Percentiles rank a stretch among this genome's conserved stretches.
Evolutionary conservation across 2,888 invertebrate species (phyloP).

Genomic region (Argyresthia goedartella): DNA sequence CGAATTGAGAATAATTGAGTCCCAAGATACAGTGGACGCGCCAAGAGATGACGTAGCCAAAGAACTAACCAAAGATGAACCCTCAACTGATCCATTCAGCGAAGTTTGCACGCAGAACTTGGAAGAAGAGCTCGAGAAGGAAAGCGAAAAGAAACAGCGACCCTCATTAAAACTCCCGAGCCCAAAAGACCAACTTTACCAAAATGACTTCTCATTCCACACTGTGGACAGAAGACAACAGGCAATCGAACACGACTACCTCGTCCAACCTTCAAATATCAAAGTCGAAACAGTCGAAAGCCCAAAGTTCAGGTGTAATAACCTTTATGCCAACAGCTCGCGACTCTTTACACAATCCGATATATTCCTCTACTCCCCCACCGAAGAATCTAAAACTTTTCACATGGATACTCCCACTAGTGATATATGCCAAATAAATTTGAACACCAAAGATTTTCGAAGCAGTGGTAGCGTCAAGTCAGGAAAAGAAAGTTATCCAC

Average conservation of each 20-base stretch:
- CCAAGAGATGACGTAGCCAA: conserved; percentile 18
- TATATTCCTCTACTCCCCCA: conserved; percentile 60
- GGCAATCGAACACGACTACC: conserved; percentile 69
- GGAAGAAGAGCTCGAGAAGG: conserved; percentile 35
- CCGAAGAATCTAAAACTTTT: conserved; percentile 60
- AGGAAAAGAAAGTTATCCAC: conserved; percentile 45
- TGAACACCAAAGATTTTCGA: conserved; percentile 48
- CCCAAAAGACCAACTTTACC: conserved; percentile 57
- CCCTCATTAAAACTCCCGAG: conserved; percentile 54
- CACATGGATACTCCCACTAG: conserved; percentile 61
- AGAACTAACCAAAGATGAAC: conserved; percentile 18
- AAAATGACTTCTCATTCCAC: conserved; percentile 49
- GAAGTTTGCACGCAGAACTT: conserved; percentile 58
- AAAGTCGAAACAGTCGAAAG: conserved; percentile 64
- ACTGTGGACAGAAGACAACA: conserved; percentile 48
- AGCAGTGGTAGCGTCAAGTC: conserved; percentile 54
- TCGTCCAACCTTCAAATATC: conserved; percentile 74
- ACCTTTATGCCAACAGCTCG: conserved; percentile 58
- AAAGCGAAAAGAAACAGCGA: conserved; percentile 43
- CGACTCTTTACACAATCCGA: conserved; percentile 52
- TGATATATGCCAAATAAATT: conserved; percentile 61
- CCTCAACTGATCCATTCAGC: conserved; percentile 49
- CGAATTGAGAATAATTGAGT: conserved; percentile 50
- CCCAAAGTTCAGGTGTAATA: conserved; percentile 61
- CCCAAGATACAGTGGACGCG: conserved; percentile 51